phyloP scores from a whole-genome alignment of 2,113 vertebrate species.

The Carollia perspicillata region DNA sequence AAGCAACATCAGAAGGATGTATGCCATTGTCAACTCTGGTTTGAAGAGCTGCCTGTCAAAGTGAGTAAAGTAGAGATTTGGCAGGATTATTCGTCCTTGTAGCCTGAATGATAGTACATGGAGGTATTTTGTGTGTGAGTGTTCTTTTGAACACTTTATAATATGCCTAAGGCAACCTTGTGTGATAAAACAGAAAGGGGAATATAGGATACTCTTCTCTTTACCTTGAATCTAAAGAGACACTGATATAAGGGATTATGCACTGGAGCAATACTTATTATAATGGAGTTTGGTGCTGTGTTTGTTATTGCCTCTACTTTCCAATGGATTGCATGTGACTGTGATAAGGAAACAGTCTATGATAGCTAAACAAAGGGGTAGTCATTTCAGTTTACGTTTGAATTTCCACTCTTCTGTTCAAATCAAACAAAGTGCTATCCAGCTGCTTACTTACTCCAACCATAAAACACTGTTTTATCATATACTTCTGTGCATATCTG shows the following conservation, averaged over 20 bases:
- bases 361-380: slow-evolving; percentile 70
- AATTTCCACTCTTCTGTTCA: slow-evolving; percentile 62
- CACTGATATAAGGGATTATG: neutral
- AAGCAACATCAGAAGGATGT: neutral
- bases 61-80: neutral
- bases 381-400: slow-evolving; percentile 67
- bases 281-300: neutral
- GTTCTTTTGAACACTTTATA: neutral
- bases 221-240: slow-evolving; percentile 7
- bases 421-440: slow-evolving; percentile 64
- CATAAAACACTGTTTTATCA: slow-evolving; percentile 59
- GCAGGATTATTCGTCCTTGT: neutral
- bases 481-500: slow-evolving; percentile 24
- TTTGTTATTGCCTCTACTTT: slow-evolving; percentile 36
- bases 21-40: neutral
- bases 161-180: neutral
- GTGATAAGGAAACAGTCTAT: slow-evolving; percentile 57
- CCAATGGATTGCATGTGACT: slow-evolving; percentile 16
- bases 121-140: neutral
- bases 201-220: neutral
- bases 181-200: neutral
- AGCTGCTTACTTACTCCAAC: slow-evolving; percentile 58
- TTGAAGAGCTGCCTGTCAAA: neutral
- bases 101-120: neutral
- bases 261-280: neutral